Conservation (phyloP, 2,888 invertebrate genomes). For the Drosophila emarginata region DNA sequence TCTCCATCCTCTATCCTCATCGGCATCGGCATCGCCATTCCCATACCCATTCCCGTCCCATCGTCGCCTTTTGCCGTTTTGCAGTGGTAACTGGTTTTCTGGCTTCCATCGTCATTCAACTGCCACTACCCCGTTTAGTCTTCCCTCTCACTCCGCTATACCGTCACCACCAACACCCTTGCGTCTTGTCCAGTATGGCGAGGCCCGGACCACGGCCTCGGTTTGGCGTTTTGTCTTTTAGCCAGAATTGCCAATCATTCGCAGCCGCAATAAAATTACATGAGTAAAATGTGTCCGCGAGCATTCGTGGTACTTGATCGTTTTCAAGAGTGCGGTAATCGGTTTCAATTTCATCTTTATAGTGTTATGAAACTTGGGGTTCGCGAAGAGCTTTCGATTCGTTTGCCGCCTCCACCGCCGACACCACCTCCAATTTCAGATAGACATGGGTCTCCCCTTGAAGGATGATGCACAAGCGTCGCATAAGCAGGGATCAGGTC, state of each 20-base stretch:
- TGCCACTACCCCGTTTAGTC: background rate
- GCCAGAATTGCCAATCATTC: slow-evolving; percentile 77
- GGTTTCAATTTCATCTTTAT: slow-evolving; percentile 79
- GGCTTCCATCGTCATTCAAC: slow-evolving; percentile 9
- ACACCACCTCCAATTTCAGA: slow-evolving; percentile 45
- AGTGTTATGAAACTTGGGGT: slow-evolving; percentile 73
- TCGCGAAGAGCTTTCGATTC: slow-evolving; percentile 46
- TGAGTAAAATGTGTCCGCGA: slow-evolving; percentile 80
- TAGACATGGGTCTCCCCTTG: slow-evolving; percentile 20
- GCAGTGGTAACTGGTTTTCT: slow-evolving; percentile 17
- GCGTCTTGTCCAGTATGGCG: background rate
- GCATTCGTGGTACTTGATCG: slow-evolving; percentile 77
- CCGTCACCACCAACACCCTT: no score
- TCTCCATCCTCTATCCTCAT: slow-evolving; percentile 8
- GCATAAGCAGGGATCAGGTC: slow-evolving; percentile 7
- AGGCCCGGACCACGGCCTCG: slow-evolving; percentile 15
- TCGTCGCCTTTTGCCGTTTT: slow-evolving; percentile 4
- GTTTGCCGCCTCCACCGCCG: slow-evolving; percentile 16
- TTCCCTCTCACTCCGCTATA: background rate
- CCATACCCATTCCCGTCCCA: background rate
- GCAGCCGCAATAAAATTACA: slow-evolving; percentile 78
- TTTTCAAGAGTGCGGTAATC: slow-evolving; percentile 79
- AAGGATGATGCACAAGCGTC: slow-evolving; percentile 33
- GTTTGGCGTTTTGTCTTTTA: slow-evolving; percentile 65
- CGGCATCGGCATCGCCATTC: background rate